Evolutionary conservation across 2,113 vertebrate genomes (phyloP), one percentile per base, ranked within the genome.

Genomic region (Callithrix jacchus): DNA sequence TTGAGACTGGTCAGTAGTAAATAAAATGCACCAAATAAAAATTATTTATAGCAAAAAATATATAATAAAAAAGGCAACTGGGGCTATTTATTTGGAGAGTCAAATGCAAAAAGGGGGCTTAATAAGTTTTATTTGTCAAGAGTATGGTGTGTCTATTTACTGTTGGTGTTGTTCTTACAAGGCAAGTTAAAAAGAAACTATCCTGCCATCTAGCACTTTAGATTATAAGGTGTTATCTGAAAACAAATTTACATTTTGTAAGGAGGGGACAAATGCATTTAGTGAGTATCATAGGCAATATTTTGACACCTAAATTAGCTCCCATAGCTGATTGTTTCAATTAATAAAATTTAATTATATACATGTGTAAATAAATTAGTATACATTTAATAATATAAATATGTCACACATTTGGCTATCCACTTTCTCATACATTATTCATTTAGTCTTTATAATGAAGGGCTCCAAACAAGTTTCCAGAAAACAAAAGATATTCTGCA

Each of bases 271-370:
- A 23, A 77, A 74, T 61, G 93, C 77, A 95, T 71, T 11, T 37
- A 87, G 13, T 61, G 73, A 94, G 45, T 70, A 89, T 86, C 47
- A 35, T 52, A 35, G 30, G 18, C 18, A 88, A 80, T 35, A 40
- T 91, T 94, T 79, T 93, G 47, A 84, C 94, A 37, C 56, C 73
- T 84, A 89, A 94, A 92, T 32, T 89, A 96, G 47, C 47, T 52
- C 14, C 27, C 21, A 80, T 3, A 91, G 66, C 27, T 79, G n/a
- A 93, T 86, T 95, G 8, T 83, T 97, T 96, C 58, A 89, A 93
- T 95, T 89, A 96, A 94, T 85, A 17, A 83, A 84, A 83, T 83
- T 0, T 79, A 96, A 95, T 95, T 84, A 74, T 58, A 80, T 94
- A 23, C 82, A 89, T 93, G 88, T 14, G 86, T 86, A 70, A 68